These are phyloP conservation scores for Cantharis flavilabris DNA, from an alignment of 2,888 invertebrate species.

Conservation along the genomic window DNA sequence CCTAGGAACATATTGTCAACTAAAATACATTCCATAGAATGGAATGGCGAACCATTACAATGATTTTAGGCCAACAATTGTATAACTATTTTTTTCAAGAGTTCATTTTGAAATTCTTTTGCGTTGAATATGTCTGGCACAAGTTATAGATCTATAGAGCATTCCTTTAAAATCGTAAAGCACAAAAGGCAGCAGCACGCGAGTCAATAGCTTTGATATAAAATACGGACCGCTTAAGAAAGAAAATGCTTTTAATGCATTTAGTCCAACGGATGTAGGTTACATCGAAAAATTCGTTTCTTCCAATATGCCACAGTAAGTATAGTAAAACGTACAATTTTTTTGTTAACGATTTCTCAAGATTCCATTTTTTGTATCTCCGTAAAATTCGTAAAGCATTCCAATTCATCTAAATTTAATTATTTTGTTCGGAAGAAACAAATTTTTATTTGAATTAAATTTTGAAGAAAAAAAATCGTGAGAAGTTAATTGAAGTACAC, in stretches of 20 bases:
- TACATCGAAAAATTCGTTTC: conserved; percentile 33
- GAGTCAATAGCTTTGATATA: conserved; percentile 34
- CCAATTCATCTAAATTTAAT: background rate
- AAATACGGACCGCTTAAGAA: conserved; percentile 32
- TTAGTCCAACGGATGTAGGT: conserved; percentile 31
- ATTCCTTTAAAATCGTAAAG: conserved; percentile 34
- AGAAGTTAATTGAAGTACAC: background rate
- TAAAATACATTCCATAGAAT: background rate
- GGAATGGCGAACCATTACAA: background rate
- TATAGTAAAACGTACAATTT: background rate
- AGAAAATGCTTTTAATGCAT: conserved; percentile 34
- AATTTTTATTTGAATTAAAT: background rate
- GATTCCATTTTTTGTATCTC: background rate
- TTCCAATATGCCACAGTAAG: conserved; percentile 23
- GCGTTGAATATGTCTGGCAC: conserved; percentile 22
- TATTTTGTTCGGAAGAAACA: background rate
- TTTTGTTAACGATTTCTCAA: background rate
- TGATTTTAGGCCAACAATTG: background rate
- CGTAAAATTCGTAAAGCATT: background rate
- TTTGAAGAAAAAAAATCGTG: background rate
- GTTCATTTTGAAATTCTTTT: conserved; percentile 20
- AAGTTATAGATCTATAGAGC: conserved; percentile 22
- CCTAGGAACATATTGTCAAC: background rate
- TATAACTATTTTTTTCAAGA: background rate
- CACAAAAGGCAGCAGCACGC: conserved; percentile 30